Evolutionary conservation across 2,888 invertebrate species (phyloP), one percentile per base, ranked within the genome.

Genomic region (Meganola albula): DNA sequence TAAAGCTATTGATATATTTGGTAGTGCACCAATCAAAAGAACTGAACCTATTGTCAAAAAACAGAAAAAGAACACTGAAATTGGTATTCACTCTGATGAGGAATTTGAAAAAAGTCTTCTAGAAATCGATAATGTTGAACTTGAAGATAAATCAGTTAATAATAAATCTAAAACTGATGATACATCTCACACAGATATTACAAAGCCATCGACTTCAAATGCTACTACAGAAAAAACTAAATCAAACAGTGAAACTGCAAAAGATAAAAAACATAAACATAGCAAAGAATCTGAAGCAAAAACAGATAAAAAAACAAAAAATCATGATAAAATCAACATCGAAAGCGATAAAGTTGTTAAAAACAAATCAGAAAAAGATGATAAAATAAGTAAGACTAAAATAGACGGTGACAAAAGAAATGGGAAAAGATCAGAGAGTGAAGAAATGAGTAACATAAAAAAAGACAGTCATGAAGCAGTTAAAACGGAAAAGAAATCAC

Each of bases 41-140:
- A 73, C 88, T 4, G 87, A 88, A 62, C 84, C 56, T 47, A 64
- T 68, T 66, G 79, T 74, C 12, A 82, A 64, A 60, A 87, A 74
- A 67, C 8, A 20, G n/a, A 63, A 46, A 53, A 86, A 71, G 56
- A 68, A 68, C 14, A 84, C 82, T 13, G 84, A 85, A 58, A 64
- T 69, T n/a, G 80, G 89, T 13, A 86, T 90, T 49, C 91, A 91
- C 63, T 87, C 88, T 54, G 89, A 92, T 75, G 89, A 90, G 14
- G 90, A 91, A 34, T 94, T 95, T 72, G 90, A 90, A 55, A 87
- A 89, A 51, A 91, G 91, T 10, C 72, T 93, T 9, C 60, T 88
- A 40, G 88, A 91, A 60, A 67, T 93, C 37, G 93, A 93, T 74
- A 88, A 87, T 48, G 59, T 80, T 40, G 66, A 76, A 14, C 16